Evolutionary conservation across 2,888 invertebrate species (phyloP).

Genomic region (Acanthoscelides obtectus): DNA sequence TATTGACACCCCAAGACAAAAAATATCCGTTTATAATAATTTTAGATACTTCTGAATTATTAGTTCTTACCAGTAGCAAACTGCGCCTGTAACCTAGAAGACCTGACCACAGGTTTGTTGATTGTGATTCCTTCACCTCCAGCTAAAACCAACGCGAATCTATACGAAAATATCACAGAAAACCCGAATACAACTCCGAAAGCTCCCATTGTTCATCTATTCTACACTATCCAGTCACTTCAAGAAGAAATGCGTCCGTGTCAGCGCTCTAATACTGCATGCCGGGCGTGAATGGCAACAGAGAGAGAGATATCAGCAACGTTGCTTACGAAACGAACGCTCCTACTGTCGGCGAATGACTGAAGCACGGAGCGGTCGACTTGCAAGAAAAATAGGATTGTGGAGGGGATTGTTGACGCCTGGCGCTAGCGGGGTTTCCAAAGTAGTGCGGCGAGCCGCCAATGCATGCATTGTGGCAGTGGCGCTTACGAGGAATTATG

Average conservation of each 20-base stretch:
- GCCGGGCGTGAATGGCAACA: not conserved
- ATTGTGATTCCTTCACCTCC: not conserved
- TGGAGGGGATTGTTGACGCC: not conserved
- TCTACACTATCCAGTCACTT: not conserved
- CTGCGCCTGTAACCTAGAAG: not conserved
- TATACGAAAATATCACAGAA: not conserved
- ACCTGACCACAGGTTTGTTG: not conserved
- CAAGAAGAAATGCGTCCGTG: not conserved
- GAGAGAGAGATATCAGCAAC: not conserved
- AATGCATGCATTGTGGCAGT: not conserved
- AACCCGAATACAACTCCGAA: not conserved
- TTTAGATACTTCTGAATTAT: too few relatives aligned
- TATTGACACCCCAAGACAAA: too few relatives aligned
- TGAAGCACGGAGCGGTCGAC: not conserved
- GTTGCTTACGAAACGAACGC: not conserved
- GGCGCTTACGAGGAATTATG: not conserved
- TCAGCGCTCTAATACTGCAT: not conserved
- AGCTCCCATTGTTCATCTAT: not conserved
- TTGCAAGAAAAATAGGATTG: not conserved
- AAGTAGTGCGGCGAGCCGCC: not conserved
- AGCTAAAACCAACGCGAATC: not conserved
- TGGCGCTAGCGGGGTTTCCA: not conserved
- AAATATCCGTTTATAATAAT: too few relatives aligned
- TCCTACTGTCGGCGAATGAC: not conserved
- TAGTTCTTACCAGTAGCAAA: not conserved